phyloP scores from a whole-genome alignment of 2,797 vertebrate genomes.

The Scomberomorus guttatus region DNA sequence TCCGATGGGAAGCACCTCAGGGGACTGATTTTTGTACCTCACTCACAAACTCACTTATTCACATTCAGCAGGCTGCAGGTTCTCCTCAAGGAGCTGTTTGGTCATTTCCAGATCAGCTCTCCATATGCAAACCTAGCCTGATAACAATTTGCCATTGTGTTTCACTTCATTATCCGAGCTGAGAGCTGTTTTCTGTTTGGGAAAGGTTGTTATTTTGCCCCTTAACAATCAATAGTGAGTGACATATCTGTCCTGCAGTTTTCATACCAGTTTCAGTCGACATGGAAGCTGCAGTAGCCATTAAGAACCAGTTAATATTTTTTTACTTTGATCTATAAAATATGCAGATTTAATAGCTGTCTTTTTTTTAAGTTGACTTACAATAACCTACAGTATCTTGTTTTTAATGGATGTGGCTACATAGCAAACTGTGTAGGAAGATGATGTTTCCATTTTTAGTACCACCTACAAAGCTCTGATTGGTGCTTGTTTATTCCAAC shows the following conservation, averaged over 20 bases:
- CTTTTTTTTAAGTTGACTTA: too few relatives aligned
- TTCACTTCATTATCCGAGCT: slow-evolving; percentile 20
- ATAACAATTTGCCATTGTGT: background rate
- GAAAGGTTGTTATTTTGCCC: background rate
- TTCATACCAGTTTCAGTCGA: too few relatives aligned
- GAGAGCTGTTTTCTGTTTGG: background rate
- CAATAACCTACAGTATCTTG: background rate
- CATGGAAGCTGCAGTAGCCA: too few relatives aligned
- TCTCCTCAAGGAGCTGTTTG: background rate
- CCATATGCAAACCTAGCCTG: background rate
- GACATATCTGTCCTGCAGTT: too few relatives aligned
- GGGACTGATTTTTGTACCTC: slow-evolving; percentile 9
- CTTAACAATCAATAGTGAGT: background rate
- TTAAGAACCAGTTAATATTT: too few relatives aligned
- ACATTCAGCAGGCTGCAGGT: slow-evolving; percentile 6
- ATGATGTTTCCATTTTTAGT: too few relatives aligned
- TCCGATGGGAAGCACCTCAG: slow-evolving; percentile 24
- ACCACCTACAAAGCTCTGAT: background rate
- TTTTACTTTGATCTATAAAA: too few relatives aligned
- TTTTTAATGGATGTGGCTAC: too few relatives aligned
- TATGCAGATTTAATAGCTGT: too few relatives aligned
- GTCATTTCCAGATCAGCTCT: slow-evolving; percentile 5
- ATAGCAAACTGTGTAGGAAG: too few relatives aligned
- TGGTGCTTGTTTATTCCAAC: slow-evolving; percentile 12
- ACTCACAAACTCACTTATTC: slow-evolving; percentile 14